Conservation (phyloP, 2,888 invertebrate species). For the Cantharis rustica region DNA sequence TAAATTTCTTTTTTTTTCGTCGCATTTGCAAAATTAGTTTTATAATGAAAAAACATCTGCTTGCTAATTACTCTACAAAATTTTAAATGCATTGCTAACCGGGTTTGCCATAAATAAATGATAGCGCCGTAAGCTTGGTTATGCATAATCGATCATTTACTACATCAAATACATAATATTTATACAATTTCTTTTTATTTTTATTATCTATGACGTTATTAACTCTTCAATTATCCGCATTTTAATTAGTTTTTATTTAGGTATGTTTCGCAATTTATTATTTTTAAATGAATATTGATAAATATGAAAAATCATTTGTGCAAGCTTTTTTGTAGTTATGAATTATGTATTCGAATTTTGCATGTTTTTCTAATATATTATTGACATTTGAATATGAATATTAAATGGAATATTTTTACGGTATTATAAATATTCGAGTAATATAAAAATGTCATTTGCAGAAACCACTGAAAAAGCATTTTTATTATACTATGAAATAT, state of each 20-base stretch:
- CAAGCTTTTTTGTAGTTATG: constrained; percentile 16
- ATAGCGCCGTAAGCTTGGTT: background rate
- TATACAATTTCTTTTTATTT: background rate
- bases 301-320: constrained; percentile 1
- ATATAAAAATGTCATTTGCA: constrained; percentile 46
- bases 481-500: constrained; percentile 38
- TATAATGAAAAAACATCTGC: background rate
- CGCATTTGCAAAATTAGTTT: background rate
- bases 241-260: background rate
- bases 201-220: background rate
- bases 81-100: background rate
- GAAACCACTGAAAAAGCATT: constrained; percentile 44
- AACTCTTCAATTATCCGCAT: background rate
- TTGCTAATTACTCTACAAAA: background rate
- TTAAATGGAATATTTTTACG: constrained; percentile 33
- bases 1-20: no score
- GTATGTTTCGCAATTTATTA: background rate
- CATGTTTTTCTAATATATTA: constrained; percentile 28
- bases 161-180: background rate
- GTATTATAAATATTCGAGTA: constrained; percentile 45
- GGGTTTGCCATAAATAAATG: background rate
- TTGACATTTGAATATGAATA: constrained; percentile 30
- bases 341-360: constrained; percentile 24
- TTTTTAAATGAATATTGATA: background rate
- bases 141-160: background rate